Evolutionary conservation across 2,888 invertebrate genomes (phyloP).

Genomic region (Drosophila algonquin): DNA sequence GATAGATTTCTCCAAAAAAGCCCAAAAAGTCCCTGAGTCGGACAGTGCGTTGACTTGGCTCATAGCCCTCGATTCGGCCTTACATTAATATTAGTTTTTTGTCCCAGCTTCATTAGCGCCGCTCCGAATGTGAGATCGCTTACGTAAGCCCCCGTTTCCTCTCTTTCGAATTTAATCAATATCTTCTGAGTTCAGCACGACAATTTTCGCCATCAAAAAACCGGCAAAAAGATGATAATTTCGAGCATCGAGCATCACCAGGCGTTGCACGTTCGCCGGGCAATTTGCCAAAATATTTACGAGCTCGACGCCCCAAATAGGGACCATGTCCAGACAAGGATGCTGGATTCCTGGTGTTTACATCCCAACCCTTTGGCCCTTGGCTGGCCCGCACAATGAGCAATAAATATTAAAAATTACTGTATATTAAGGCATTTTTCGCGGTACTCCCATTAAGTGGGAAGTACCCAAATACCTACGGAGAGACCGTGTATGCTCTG

Average conservation of each 20-base stretch:
- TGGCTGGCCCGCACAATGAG: slow-evolving; percentile 29
- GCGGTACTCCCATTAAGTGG: slow-evolving; percentile 44
- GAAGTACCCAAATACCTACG: slow-evolving; percentile 20
- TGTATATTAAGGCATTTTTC: slow-evolving; percentile 51
- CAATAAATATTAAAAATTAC: slow-evolving; percentile 72
- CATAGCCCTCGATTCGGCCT: not conserved
- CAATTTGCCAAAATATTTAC: slow-evolving; percentile 77
- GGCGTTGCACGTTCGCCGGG: slow-evolving; percentile 60
- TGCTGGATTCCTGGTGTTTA: slow-evolving; percentile 20
- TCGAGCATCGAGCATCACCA: slow-evolving; percentile 38
- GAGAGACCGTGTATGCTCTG: slow-evolving; percentile 24
- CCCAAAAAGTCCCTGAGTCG: slow-evolving; percentile 6
- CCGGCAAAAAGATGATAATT: slow-evolving; percentile 39
- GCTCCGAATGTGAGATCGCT: slow-evolving; percentile 29
- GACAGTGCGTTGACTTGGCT: slow-evolving; percentile 22
- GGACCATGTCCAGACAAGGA: slow-evolving; percentile 41
- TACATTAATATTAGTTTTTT: slow-evolving; percentile 38
- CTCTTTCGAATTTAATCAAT: slow-evolving; percentile 57
- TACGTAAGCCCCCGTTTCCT: slow-evolving; percentile 31
- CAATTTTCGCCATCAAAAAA: slow-evolving; percentile 41
- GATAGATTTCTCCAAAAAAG: not conserved
- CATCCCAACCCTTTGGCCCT: slow-evolving; percentile 9
- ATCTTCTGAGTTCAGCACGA: slow-evolving; percentile 52
- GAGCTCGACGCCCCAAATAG: slow-evolving; percentile 66
- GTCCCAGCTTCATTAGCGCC: slow-evolving; percentile 60